Percentiles rank a stretch among this genome's conserved stretches.
Evolutionary conservation across 2,888 invertebrate species (phyloP).

Genomic region (Standfussiana lucernea): DNA sequence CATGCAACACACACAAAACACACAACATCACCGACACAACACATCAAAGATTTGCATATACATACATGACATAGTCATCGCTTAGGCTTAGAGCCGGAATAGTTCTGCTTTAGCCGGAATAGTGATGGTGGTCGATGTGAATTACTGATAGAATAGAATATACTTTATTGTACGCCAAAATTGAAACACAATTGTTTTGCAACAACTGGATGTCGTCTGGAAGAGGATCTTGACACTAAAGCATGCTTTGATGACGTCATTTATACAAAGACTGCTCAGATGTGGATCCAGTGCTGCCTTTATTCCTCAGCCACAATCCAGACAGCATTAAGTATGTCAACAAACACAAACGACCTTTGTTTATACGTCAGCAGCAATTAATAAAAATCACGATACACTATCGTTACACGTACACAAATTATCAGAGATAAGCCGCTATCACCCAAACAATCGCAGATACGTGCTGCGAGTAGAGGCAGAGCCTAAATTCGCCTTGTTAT

Average conservation of each 20-base stretch:
- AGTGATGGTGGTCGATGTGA: not conserved
- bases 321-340: conserved; percentile 12
- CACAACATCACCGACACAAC: no score
- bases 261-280: not conserved
- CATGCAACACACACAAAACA: no score
- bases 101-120: not conserved
- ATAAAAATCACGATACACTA: conserved; percentile 65
- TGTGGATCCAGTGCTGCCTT: not conserved
- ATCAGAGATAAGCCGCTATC: conserved; percentile 85
- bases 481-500: conserved; percentile 78
- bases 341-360: not conserved
- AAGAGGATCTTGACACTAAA: not conserved
- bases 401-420: conserved; percentile 73
- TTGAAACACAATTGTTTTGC: no score
- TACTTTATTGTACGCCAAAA: no score
- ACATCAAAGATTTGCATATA: no score
- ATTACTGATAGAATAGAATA: no score
- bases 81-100: not conserved
- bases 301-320: not conserved
- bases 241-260: not conserved
- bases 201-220: no score
- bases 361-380: conserved; percentile 49
- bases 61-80: not conserved
- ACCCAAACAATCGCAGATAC: conserved; percentile 72
- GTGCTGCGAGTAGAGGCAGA: conserved; percentile 70